Conservation (phyloP, 2,797 vertebrate genomes). For the Alosa sapidissima region DNA sequence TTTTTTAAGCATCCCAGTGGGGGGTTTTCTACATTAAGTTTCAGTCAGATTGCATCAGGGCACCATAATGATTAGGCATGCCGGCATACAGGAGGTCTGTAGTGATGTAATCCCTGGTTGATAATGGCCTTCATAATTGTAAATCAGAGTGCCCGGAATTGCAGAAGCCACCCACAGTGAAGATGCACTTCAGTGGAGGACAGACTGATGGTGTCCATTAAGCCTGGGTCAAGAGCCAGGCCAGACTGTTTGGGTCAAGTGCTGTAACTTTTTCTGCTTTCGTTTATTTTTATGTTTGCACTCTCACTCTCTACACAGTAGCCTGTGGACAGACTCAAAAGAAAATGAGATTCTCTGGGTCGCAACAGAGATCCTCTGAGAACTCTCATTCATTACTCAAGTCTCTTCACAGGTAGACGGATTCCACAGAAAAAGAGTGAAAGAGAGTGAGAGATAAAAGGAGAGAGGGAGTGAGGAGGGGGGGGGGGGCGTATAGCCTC, state of each 20-base stretch:
- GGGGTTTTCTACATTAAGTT: neutral
- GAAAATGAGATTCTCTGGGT: neutral
- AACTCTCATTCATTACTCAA: too few species aligned
- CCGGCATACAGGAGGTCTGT: neutral
- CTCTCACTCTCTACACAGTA: too few species aligned
- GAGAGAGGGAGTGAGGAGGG: too few species aligned
- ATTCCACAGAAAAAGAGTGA: neutral
- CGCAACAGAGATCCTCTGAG: too few species aligned
- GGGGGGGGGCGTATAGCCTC: too few species aligned
- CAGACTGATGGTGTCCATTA: neutral
- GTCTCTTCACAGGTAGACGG: too few species aligned
- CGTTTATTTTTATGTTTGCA: too few species aligned
- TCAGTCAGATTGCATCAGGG: conserved; percentile 14
- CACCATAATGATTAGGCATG: neutral
- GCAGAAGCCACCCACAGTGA: neutral
- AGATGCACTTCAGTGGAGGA: neutral
- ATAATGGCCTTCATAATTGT: neutral
- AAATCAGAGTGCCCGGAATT: neutral
- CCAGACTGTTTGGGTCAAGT: neutral
- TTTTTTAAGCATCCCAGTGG: neutral
- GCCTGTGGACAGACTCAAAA: too few species aligned
- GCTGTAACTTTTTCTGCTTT: neutral
- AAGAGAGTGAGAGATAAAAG: neutral
- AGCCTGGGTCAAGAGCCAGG: neutral
- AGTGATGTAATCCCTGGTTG: neutral